Evolutionary conservation across 2,888 invertebrate genomes (phyloP).

Genomic region (Ashinkailepas kermadecensis): DNA sequence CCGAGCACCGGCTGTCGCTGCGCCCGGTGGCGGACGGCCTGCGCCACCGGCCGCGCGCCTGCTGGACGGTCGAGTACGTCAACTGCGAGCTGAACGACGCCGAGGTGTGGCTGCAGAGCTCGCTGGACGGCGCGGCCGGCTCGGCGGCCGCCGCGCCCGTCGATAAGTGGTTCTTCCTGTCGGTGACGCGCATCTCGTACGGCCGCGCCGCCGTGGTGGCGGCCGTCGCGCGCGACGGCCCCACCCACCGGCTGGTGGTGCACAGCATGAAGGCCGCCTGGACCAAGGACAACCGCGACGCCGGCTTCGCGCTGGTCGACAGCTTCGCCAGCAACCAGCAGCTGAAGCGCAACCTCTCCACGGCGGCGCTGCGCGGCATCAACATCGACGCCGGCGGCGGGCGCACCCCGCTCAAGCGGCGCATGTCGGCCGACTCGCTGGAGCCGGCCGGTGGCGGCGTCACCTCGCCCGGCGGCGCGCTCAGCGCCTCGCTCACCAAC

Average conservation of each 20-base stretch:
- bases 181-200: slow-evolving; percentile 83
- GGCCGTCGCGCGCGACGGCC: slow-evolving; percentile 50
- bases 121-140: slow-evolving; percentile 43
- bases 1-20: slow-evolving; percentile 53
- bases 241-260: slow-evolving; percentile 82
- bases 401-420: slow-evolving; percentile 1
- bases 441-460: slow-evolving; percentile 46
- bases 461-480: slow-evolving; percentile 44
- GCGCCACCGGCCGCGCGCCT: slow-evolving; percentile 72
- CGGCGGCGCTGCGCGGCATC: slow-evolving; percentile 79
- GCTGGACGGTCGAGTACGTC: slow-evolving; percentile 88
- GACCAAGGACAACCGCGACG: slow-evolving; percentile 82
- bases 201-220: slow-evolving; percentile 52
- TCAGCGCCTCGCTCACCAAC: slow-evolving; percentile 53
- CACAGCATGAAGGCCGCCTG: slow-evolving; percentile 90
- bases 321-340: slow-evolving; percentile 62
- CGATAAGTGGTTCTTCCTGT: slow-evolving; percentile 78
- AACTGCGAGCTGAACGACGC: slow-evolving; percentile 87
- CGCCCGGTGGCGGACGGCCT: slow-evolving; percentile 70
- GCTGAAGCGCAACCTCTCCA: slow-evolving; percentile 87
- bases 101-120: slow-evolving; percentile 83
- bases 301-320: slow-evolving; percentile 90
- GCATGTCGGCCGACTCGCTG: background rate
- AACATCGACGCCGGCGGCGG: slow-evolving; percentile 47
- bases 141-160: slow-evolving; percentile 42